Evolutionary conservation across 2,797 vertebrate species (phyloP), one percentile per base, ranked within the genome.

Genomic region (Meriones psammophilus): DNA sequence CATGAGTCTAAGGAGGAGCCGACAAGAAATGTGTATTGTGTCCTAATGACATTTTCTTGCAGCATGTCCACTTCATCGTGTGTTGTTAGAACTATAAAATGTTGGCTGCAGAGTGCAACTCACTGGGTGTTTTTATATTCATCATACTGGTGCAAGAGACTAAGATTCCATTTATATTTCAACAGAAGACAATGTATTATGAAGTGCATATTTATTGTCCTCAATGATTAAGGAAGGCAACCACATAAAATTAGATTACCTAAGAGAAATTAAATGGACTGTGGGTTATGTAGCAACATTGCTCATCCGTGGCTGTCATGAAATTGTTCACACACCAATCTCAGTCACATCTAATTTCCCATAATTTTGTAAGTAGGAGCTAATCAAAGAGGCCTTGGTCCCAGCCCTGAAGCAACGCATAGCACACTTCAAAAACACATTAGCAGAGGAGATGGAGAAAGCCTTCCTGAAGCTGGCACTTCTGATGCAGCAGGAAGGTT

Each of bases 251-350:
- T 78, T 71, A 89, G 86, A 94, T 95, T 95, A 91, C 78, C 76
- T 92, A 78, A 79, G 93, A 95, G 86, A 98, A 96, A 97, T 95
- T 69, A 92, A 95, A 91, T 66, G 91, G n/a, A 64, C 62, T 56
- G 9, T 91, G 76, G 71, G 69, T 97, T 92, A 89, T 69, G 92
- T 1, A 84, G 46, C 66, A 94, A 88, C 33, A 93, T 60, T 92
- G 28, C 42, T 95, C 94, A 83, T 80, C 79, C 42, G 58, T 95
- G 77, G 93, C 86, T 46, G 22, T 95, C 50, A 71, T 81, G 50
- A 94, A 71, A 94, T 68, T 42, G 8, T 76, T 96, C 62, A 64
- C 33, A 78, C 69, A 66, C 79, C 87, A 95, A 74, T 96, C 90
- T 90, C 73, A 92, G 71, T 97, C 92, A 87, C 96, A 95, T 94